Evolutionary conservation across 2,888 invertebrate genomes (phyloP), one percentile per base, ranked within the genome.

Genomic region (Meiosimyza platycephala): DNA sequence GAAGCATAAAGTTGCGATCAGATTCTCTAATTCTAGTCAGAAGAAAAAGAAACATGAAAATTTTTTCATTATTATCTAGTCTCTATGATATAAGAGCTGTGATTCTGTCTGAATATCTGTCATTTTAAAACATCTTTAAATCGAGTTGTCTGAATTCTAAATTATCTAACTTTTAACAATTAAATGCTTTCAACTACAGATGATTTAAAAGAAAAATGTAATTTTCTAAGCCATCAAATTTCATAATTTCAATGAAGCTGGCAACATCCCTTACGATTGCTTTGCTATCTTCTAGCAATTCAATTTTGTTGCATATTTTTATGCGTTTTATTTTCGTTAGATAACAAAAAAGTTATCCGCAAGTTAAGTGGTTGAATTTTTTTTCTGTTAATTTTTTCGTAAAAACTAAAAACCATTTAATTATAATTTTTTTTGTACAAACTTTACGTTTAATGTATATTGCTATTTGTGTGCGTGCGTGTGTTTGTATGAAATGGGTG

Each of bases 121-220:
- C n/a, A n/a, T n/a, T n/a, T n/a, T n/a, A n/a, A n/a, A n/a, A n/a
- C n/a, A n/a, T n/a, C n/a, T n/a, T n/a, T n/a, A n/a, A n/a, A n/a
- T n/a, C n/a, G n/a, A n/a, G n/a, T n/a, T n/a, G n/a, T n/a, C n/a
- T n/a, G n/a, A n/a, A n/a, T n/a, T n/a, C n/a, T n/a, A n/a, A n/a
- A n/a, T n/a, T n/a, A n/a, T n/a, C n/a, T n/a, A n/a, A n/a, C n/a
- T n/a, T n/a, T n/a, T n/a, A n/a, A n/a, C n/a, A n/a, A n/a, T 28
- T 28, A 28, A 4, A 3, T 28, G 16, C 48, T 40, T 33, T 55
- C 18, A 54, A 51, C 48, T 77, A 77, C 76, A 76, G 72, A 72
- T 71, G 77, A 74, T 74, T 78, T 72, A 74, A 65, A 74, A 74
- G 77, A 80, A 75, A 76, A 71, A 75, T 74, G 22, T 13, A 22